phyloP scores from a whole-genome alignment of 2,888 invertebrate genomes.

The Pilophorus perplexus region DNA sequence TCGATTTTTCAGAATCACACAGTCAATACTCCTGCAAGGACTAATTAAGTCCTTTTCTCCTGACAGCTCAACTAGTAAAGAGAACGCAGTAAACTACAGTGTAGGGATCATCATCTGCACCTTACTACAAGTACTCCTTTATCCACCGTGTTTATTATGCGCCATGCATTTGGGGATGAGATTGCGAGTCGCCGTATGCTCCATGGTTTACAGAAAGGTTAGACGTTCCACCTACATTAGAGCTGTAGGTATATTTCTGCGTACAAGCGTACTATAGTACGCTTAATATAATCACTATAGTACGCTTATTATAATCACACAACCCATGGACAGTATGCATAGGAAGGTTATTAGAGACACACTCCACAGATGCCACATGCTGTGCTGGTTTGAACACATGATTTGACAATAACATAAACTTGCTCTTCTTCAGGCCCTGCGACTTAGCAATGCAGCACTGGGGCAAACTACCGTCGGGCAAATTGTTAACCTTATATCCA shows the following conservation, averaged over 20 bases:
- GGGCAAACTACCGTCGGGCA: slow-evolving; percentile 76
- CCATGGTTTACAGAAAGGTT: slow-evolving; percentile 80
- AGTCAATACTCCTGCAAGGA: slow-evolving; percentile 52
- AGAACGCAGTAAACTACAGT: slow-evolving; percentile 73
- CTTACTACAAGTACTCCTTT: slow-evolving; percentile 68
- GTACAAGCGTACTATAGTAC: too few relatives aligned
- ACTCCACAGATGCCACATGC: too few relatives aligned
- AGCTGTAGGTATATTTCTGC: too few relatives aligned
- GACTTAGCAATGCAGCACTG: slow-evolving; percentile 75
- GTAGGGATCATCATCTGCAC: slow-evolving; percentile 70
- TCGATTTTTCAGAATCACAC: slow-evolving; percentile 50
- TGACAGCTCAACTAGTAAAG: slow-evolving; percentile 49
- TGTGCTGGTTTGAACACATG: too few relatives aligned
- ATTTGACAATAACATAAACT: too few relatives aligned
- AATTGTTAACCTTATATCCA: slow-evolving; percentile 72
- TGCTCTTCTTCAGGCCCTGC: slow-evolving; percentile 62
- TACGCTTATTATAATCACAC: too few relatives aligned
- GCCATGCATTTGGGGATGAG: slow-evolving; percentile 82
- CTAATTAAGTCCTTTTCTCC: slow-evolving; percentile 55
- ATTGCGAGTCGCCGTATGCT: slow-evolving; percentile 75
- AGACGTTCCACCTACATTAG: too few relatives aligned
- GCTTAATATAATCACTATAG: too few relatives aligned
- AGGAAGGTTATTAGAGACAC: too few relatives aligned
- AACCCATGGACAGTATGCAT: too few relatives aligned
- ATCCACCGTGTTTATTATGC: slow-evolving; percentile 86